Evolutionary conservation across 2,888 invertebrate species (phyloP).

Genomic region (Sarcophaga caerulescens): DNA sequence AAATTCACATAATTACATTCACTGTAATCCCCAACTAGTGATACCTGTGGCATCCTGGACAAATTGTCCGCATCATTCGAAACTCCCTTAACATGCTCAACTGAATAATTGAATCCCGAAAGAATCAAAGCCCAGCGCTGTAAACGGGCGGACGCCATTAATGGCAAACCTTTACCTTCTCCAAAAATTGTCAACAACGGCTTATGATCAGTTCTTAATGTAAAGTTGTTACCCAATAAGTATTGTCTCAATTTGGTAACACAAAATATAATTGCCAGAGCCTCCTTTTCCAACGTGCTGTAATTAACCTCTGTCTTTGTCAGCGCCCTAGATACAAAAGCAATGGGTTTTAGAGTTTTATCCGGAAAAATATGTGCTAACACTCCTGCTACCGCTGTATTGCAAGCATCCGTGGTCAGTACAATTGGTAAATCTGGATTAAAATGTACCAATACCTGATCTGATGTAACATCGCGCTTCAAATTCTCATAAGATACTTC

Average conservation of each 20-base stretch:
- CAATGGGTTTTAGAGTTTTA: neutral
- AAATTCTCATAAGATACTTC: constrained; percentile 20
- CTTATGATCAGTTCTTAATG: neutral
- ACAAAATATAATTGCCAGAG: too few relatives aligned
- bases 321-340: constrained; percentile 53
- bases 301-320: constrained; percentile 64
- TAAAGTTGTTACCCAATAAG: neutral
- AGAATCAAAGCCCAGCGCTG: constrained; percentile 61
- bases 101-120: constrained; percentile 64
- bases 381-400: constrained; percentile 31
- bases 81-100: constrained; percentile 52
- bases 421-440: constrained; percentile 37
- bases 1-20: too few relatives aligned
- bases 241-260: too few relatives aligned
- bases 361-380: constrained; percentile 16
- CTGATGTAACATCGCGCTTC: constrained; percentile 24
- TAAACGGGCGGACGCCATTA: constrained; percentile 59
- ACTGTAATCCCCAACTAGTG: too few relatives aligned
- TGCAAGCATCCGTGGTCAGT: constrained; percentile 28
- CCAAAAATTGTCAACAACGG: neutral
- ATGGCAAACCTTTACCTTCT: constrained; percentile 23
- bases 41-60: constrained; percentile 38
- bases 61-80: constrained; percentile 54
- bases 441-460: constrained; percentile 34
- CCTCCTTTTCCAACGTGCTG: neutral